phyloP scores from a whole-genome alignment of 2,113 vertebrate genomes.

The Phoxinus phoxinus region DNA sequence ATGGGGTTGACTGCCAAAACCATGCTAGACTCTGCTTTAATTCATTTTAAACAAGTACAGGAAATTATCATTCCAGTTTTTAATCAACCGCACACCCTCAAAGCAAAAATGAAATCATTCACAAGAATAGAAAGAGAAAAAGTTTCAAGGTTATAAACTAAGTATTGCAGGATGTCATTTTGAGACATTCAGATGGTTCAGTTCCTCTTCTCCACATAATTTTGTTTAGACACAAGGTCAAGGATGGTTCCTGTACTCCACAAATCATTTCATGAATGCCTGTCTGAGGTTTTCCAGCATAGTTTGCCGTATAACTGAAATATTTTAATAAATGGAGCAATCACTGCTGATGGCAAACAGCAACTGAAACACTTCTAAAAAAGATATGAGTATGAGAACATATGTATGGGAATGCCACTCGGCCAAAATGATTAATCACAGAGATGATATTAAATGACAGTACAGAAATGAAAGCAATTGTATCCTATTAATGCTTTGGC shows the following conservation, averaged over 20 bases:
- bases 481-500: background rate
- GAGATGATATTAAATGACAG: background rate
- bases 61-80: too few relatives aligned
- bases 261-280: conserved; percentile 28
- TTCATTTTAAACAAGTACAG: background rate
- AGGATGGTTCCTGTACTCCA: background rate
- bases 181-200: conserved; percentile 5
- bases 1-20: background rate
- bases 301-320: conserved; percentile 19
- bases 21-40: conserved; percentile 28
- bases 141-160: background rate
- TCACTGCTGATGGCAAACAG: background rate
- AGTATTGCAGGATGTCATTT: background rate
- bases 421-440: conserved; percentile 2
- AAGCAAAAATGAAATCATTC: conserved; percentile 10
- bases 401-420: conserved; percentile 9
- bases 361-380: background rate
- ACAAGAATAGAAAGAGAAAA: conserved; percentile 1
- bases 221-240: background rate
- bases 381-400: background rate
- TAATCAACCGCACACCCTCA: background rate
- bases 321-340: conserved; percentile 35
- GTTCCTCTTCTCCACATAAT: background rate
- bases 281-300: conserved; percentile 36
- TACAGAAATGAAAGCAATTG: background rate